Evolutionary conservation across 2,888 invertebrate species (phyloP).

Genomic region (Kryphioiulus occultus): DNA sequence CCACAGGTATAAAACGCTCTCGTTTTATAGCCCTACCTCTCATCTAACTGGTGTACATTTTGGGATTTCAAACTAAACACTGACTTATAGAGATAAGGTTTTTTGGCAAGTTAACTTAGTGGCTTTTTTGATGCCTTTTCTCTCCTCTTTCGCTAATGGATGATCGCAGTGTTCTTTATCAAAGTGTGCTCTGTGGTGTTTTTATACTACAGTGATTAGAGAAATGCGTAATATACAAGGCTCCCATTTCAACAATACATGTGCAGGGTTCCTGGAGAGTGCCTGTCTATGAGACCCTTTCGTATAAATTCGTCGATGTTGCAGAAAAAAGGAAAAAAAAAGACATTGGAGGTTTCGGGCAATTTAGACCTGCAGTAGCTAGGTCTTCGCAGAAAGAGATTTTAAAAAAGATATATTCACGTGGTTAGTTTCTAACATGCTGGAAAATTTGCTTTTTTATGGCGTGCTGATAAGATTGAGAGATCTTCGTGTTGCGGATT

Average conservation of each 20-base stretch:
- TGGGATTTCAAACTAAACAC: constrained; percentile 35
- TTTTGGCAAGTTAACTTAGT: constrained; percentile 19
- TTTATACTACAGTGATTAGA: constrained; percentile 26
- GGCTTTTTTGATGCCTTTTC: constrained; percentile 24
- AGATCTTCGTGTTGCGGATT: neutral
- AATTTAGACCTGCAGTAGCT: neutral
- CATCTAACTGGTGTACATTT: constrained; percentile 35
- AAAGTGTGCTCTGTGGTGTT: constrained; percentile 28
- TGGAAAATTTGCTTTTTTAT: constrained; percentile 35
- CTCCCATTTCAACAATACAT: neutral
- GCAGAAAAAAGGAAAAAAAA: neutral
- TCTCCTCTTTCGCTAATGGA: constrained; percentile 31
- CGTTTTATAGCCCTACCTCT: constrained; percentile 18
- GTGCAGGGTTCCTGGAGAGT: neutral
- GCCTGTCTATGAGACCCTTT: neutral
- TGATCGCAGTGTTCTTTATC: constrained; percentile 30
- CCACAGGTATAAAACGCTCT: constrained; percentile 35
- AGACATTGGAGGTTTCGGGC: neutral
- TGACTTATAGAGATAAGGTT: constrained; percentile 31
- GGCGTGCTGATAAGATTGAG: constrained; percentile 2
- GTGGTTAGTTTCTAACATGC: constrained; percentile 30
- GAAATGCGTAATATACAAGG: constrained; percentile 11
- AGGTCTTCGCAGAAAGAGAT: neutral
- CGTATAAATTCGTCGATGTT: constrained; percentile 30
- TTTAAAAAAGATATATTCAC: constrained; percentile 17